phyloP scores from a whole-genome alignment of 1,140 invertebrate species.

The Aphelenchoides avenae region DNA sequence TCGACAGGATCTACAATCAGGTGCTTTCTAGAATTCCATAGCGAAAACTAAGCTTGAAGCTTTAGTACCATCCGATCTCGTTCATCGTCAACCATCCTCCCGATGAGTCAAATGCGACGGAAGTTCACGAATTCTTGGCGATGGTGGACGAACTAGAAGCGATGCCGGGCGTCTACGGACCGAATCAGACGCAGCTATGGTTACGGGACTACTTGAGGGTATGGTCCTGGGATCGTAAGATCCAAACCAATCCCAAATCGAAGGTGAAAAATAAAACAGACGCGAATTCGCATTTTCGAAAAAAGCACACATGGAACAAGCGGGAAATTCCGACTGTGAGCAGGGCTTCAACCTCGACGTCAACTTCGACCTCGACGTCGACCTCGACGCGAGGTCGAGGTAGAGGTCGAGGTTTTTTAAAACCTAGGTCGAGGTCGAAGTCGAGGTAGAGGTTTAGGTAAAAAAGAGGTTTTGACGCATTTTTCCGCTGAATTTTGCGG shows the following conservation, averaged over 20 bases:
- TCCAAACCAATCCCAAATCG: background rate
- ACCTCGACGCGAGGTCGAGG: too few species aligned
- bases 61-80: conserved; percentile 47
- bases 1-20: too few species aligned
- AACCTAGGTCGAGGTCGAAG: too few species aligned
- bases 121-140: conserved; percentile 26
- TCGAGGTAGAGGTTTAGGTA: too few species aligned
- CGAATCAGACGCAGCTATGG: conserved; percentile 25
- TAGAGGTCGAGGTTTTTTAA: too few species aligned
- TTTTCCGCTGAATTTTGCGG: too few species aligned
- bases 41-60: too few species aligned
- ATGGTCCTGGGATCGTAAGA: too few species aligned
- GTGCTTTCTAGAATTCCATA: too few species aligned
- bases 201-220: conserved; percentile 21
- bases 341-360: too few species aligned
- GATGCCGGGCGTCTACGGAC: conserved; percentile 6
- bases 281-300: conserved; percentile 1
- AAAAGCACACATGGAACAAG: background rate
- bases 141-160: conserved; percentile 38
- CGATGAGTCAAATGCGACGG: conserved; percentile 21
- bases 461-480: too few species aligned
- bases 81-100: conserved; percentile 45
- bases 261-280: conserved; percentile 19
- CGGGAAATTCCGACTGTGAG: background rate
- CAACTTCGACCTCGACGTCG: too few species aligned